phyloP scores from a whole-genome alignment of 2,797 vertebrate species.

The Atherinosoma microstoma region DNA sequence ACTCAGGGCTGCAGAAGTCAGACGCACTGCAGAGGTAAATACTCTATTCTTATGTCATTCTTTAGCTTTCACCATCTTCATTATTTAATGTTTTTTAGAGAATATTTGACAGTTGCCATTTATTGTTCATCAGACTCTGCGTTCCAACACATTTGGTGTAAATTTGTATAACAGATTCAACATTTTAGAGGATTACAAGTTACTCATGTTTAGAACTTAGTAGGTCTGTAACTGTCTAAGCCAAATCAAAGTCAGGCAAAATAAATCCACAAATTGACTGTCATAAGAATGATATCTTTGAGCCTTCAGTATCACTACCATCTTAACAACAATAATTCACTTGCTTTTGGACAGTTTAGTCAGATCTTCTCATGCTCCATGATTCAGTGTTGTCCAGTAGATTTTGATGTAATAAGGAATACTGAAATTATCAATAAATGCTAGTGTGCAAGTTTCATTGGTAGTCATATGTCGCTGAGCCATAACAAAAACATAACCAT shows the following conservation, averaged over 20 bases:
- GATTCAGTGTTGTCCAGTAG: too few relatives aligned
- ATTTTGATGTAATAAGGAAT: too few relatives aligned
- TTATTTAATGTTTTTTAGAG: neutral
- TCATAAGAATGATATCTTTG: too few relatives aligned
- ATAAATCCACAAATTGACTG: too few relatives aligned
- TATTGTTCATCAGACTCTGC: neutral
- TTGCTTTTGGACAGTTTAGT: too few relatives aligned
- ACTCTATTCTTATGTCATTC: neutral
- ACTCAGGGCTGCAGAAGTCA: constrained; percentile 90
- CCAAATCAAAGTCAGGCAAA: neutral
- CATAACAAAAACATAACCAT: too few relatives aligned
- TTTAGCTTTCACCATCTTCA: neutral
- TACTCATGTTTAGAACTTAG: neutral
- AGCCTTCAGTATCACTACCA: too few relatives aligned
- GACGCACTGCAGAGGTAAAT: constrained; percentile 90
- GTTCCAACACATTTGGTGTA: neutral
- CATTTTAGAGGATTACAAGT: neutral
- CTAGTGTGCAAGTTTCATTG: too few relatives aligned
- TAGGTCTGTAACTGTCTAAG: neutral
- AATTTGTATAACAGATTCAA: neutral
- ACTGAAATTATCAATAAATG: too few relatives aligned
- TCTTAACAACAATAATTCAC: too few relatives aligned
- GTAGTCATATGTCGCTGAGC: too few relatives aligned
- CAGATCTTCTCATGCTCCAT: too few relatives aligned
- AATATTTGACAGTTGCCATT: neutral